Evolutionary conservation across 2,888 invertebrate genomes (phyloP), one percentile per base, ranked within the genome.

Genomic region (Drosophila borborema): DNA sequence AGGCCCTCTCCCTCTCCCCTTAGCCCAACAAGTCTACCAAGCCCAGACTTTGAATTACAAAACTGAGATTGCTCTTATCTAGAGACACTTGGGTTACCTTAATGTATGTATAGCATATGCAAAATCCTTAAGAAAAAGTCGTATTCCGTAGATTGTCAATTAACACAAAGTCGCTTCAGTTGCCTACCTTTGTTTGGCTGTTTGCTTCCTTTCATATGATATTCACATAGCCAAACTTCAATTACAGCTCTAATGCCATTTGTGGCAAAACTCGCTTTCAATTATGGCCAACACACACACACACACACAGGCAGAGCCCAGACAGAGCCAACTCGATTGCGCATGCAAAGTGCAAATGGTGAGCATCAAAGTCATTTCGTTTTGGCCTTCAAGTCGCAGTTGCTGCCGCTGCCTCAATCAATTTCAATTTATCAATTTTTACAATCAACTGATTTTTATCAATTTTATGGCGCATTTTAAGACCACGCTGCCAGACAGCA

Each of bases 351-450:
- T 58, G 66, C 49, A 62, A 72, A 72, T 73, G 61, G 56, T 63
- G 66, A 65, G 71, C 81, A 68, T 79, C 77, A 83, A 84, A 86
- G 83, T 48, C 78, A 65, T 82, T 82, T 43, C 61, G 58, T 60
- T 5, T 28, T 61, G 55, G 60, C 62, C 61, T 63, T 74, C 64
- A 45, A 69, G 61, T 54, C 53, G 31, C 46, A 64, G 62, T 45
- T 28, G 46, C 23, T 54, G 38, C 4, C 23, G 23, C 23, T 36
- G 40, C 23, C 81, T 87, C 88, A 86, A 89, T 86, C 86, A 86
- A 86, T 86, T 86, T 86, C 86, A 86, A 86, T 86, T 86, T 86
- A 86, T 86, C 86, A 86, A 86, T 89, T 86, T 87, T 87, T 89
- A 89, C 86, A 86, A 86, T 86, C 86, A 86, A 85, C 86, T 86